These are phyloP conservation scores for Trigoniulus corallinus DNA, from an alignment of 1,140 invertebrate species.

Conservation along the genomic window DNA sequence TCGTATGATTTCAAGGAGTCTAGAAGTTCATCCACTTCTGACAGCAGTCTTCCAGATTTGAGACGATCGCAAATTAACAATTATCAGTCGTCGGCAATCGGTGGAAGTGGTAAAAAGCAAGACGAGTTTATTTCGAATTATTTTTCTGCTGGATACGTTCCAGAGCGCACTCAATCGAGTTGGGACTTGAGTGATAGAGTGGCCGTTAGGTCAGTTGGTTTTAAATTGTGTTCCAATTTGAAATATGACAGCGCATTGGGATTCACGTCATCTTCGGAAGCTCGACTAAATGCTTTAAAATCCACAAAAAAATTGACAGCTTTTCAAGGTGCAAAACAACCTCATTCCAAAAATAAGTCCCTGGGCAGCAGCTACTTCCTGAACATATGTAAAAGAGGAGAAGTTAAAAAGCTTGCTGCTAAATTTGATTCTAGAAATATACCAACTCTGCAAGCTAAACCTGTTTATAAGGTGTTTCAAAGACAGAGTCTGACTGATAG, in stretches of 20 bases:
- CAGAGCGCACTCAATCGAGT: not conserved
- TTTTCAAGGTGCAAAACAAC: not conserved
- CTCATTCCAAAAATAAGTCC: not conserved
- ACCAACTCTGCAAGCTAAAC: not conserved
- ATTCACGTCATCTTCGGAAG: not conserved
- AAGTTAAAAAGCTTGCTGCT: constrained; percentile 49
- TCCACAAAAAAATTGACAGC: not conserved
- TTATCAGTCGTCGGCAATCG: too few relatives aligned
- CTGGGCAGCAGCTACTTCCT: constrained; percentile 34
- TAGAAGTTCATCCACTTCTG: not conserved
- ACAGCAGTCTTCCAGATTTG: not conserved
- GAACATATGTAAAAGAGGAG: constrained; percentile 48
- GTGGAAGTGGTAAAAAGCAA: not conserved
- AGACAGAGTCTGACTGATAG: not conserved
- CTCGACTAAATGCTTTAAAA: not conserved
- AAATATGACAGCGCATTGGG: not conserved
- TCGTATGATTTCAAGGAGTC: too few relatives aligned
- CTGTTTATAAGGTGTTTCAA: not conserved
- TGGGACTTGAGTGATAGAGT: not conserved
- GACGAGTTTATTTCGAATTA: not conserved
- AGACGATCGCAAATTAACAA: not conserved
- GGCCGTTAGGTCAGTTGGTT: not conserved
- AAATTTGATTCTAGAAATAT: constrained; percentile 52
- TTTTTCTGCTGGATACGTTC: not conserved
- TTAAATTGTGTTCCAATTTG: not conserved